Base-by-base conservation (phyloP, 2,113 vertebrate genomes). In the Strix aluco region DNA sequence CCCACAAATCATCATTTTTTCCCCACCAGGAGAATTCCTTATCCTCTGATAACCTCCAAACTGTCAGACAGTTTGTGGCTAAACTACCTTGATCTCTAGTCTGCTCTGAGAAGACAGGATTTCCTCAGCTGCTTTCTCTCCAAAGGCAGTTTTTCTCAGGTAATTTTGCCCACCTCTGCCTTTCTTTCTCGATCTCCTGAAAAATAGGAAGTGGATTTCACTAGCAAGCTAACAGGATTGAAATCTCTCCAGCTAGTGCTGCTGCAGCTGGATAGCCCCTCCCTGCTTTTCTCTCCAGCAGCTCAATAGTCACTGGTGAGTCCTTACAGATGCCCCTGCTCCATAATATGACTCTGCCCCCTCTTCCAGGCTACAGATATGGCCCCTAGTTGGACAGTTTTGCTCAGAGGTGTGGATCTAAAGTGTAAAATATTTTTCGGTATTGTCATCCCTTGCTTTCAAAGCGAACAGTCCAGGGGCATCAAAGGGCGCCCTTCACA, bases 231-330 rank as follows among this genome's bases (percentile, higher is more conserved):
- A 44, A 17, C 25, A 77, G 16, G 4, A 44, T 82, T 47, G 54
- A 81, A 77, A 67, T 46, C 32, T 57, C 58, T 81, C 22, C 34
- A 73, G 29, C 10, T 19, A 63, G 15, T 1, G 3, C 25, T 77
- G 34, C 40, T 69, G 58, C 13, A 67, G 47, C 7, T 77, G 40
- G 67, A 61, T 26, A 57, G 22, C 8, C 7, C 11, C 9, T 36
- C 16, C 34, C 30, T 27, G 4, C 25, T 13, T 7, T 26, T 66
- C 29, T 36, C 40, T 81, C 65, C 42, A 55, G n/a, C 38, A 72
- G 5, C 15, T 92, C 40, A n/a, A 0, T 38, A 67, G 57, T n/a
- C 61, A 25, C 22, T 1, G 0, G 0, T 29, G 23, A 77, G 13
- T 32, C 30, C 20, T 62, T n/a, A 52, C 14, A 81, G 34, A 66